Evolutionary conservation across 2,113 vertebrate genomes (phyloP).

Genomic region (Pterocles orientalis): DNA sequence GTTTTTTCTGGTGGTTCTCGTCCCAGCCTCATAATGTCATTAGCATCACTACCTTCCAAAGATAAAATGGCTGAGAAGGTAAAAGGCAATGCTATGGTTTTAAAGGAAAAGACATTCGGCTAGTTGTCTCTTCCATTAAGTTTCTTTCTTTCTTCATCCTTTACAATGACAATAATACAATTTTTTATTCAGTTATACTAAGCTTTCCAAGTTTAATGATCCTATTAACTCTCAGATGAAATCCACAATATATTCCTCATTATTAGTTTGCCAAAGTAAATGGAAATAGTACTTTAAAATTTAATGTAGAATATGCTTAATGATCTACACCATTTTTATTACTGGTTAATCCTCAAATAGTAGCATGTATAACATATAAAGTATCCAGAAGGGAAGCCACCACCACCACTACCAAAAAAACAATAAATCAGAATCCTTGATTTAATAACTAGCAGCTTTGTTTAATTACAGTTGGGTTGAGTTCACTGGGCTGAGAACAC

Average conservation of each 20-base stretch:
- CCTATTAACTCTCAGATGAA: conserved; percentile 36
- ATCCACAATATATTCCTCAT: conserved; percentile 17
- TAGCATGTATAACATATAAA: not conserved
- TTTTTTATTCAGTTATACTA: conserved; percentile 25
- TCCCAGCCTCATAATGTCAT: not conserved
- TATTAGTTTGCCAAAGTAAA: conserved; percentile 51
- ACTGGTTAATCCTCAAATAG: conserved; percentile 26
- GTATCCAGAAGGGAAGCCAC: not conserved
- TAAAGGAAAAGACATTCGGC: not conserved
- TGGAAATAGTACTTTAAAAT: conserved; percentile 50
- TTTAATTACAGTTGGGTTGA: not conserved
- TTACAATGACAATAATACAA: conserved; percentile 33
- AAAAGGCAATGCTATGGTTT: not conserved
- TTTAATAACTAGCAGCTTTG: conserved; percentile 19
- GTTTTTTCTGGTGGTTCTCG: not conserved
- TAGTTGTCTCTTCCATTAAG: not conserved
- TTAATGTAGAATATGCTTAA: conserved; percentile 4
- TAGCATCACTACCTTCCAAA: not conserved
- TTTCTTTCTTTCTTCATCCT: conserved; percentile 24
- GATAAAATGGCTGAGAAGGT: not conserved
- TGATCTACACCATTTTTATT: not conserved
- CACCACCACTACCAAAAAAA: not conserved
- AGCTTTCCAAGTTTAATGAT: conserved; percentile 21
- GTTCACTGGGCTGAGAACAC: not conserved
- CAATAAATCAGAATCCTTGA: not conserved